Percentiles rank a stretch among this genome's conserved stretches.
Conservation (phyloP, 2,113 vertebrate species). For the Chloropsis cyanopogon region DNA sequence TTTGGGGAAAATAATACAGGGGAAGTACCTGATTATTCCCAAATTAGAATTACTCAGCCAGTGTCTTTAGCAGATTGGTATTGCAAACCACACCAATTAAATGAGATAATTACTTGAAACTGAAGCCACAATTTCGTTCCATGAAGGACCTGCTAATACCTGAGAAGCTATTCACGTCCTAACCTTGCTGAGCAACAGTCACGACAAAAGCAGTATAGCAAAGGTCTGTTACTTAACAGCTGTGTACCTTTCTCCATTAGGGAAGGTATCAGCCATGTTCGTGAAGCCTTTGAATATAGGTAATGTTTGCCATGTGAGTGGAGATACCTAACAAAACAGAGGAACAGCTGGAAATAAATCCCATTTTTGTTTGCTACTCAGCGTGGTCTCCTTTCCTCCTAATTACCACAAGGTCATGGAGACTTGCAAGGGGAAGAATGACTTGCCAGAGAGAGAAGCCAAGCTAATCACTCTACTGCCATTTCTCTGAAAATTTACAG, state of each 20-base stretch:
- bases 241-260: neutral
- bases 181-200: neutral
- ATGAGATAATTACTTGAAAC: constrained; percentile 1
- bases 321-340: neutral
- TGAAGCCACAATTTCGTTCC: neutral
- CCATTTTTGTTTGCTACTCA: neutral
- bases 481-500: neutral
- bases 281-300: neutral
- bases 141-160: neutral
- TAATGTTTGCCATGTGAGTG: neutral
- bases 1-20: neutral
- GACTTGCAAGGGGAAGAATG: neutral
- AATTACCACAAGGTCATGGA: neutral
- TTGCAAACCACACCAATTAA: neutral
- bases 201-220: neutral
- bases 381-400: neutral
- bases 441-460: neutral
- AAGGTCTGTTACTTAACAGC: neutral
- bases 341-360: neutral
- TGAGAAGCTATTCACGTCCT: neutral
- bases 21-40: neutral
- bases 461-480: neutral
- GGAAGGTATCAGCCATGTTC: neutral
- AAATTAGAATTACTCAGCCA: constrained; percentile 2
- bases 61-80: neutral